A percentile compares a stretch with the other conserved stretches of the same genome.
Evolutionary conservation across 1,140 invertebrate species (phyloP).

Genomic region (Neodiprion virginianus): DNA sequence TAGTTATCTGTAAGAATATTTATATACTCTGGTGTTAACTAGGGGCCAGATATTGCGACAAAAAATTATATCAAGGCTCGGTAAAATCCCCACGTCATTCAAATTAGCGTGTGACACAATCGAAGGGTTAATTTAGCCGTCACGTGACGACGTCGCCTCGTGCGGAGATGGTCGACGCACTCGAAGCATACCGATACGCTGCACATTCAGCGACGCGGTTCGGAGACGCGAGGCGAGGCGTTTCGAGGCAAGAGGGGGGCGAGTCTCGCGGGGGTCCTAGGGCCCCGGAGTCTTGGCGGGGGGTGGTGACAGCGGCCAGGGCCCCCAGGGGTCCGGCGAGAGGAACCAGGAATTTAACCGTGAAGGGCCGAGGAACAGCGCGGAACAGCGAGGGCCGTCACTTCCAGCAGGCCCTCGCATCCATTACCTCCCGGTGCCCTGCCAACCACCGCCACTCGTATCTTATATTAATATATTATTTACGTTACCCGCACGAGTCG

Average conservation of each 20-base stretch:
- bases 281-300: constrained; percentile 49
- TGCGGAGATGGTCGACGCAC: too few species aligned
- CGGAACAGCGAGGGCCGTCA: constrained; percentile 50
- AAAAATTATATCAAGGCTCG: too few species aligned
- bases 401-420: constrained; percentile 54
- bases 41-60: too few species aligned
- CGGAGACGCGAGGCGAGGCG: neutral
- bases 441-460: constrained; percentile 54
- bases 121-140: neutral
- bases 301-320: constrained; percentile 55
- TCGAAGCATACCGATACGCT: too few species aligned
- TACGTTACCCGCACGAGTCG: constrained; percentile 30
- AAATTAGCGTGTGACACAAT: too few species aligned
- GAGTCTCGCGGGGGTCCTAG: neutral
- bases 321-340: constrained; percentile 52
- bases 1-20: too few species aligned
- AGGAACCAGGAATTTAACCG: constrained; percentile 59
- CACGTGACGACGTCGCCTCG: too few species aligned
- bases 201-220: neutral
- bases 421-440: constrained; percentile 61
- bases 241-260: neutral
- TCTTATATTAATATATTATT: constrained; percentile 63
- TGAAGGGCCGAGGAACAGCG: constrained; percentile 59
- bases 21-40: too few species aligned
- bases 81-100: too few species aligned